A percentile compares a stretch with the other conserved stretches of the same genome.
phyloP scores from a whole-genome alignment of 2,888 invertebrate genomes.

The Keiferia lycopersicella region DNA sequence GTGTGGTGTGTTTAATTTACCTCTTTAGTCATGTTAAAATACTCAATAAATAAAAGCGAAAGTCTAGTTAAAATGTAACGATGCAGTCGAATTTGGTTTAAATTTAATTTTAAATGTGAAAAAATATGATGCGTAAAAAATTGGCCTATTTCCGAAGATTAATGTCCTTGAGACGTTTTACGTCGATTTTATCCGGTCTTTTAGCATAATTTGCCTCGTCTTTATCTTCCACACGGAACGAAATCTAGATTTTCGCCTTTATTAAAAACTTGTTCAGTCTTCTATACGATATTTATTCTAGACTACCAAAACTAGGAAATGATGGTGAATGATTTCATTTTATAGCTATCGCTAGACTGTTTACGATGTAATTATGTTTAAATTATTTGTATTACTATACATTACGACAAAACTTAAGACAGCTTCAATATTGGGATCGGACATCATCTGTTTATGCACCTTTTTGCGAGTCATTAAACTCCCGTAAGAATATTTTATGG shows the following conservation, averaged over 20 bases:
- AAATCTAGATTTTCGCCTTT: slow-evolving; percentile 40
- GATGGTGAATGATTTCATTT: slow-evolving; percentile 12
- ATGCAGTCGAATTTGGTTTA: neutral
- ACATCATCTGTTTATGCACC: slow-evolving; percentile 31
- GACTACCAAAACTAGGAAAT: neutral
- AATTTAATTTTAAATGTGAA: neutral
- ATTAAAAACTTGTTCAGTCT: slow-evolving; percentile 24
- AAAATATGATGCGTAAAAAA: slow-evolving; percentile 5
- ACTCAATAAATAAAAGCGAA: slow-evolving; percentile 39
- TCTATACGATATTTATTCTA: slow-evolving; percentile 10
- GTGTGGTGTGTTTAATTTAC: slow-evolving; percentile 72
- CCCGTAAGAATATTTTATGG: slow-evolving; percentile 8
- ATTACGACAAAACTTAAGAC: slow-evolving; percentile 14
- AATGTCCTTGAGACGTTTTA: slow-evolving; percentile 6
- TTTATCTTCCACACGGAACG: slow-evolving; percentile 1
- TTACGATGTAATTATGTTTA: slow-evolving; percentile 31
- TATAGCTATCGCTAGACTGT: slow-evolving; percentile 24
- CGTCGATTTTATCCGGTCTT: slow-evolving; percentile 3
- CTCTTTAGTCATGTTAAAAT: slow-evolving; percentile 34
- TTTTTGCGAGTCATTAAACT: slow-evolving; percentile 8
- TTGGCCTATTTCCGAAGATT: slow-evolving; percentile 4
- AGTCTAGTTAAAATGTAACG: slow-evolving; percentile 23
- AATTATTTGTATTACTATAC: slow-evolving; percentile 21
- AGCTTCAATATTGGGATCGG: slow-evolving; percentile 32
- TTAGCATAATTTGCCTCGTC: neutral